Evolutionary conservation across 1,140 invertebrate genomes (phyloP).

Genomic region (Pseudachorutes palmiensis): DNA sequence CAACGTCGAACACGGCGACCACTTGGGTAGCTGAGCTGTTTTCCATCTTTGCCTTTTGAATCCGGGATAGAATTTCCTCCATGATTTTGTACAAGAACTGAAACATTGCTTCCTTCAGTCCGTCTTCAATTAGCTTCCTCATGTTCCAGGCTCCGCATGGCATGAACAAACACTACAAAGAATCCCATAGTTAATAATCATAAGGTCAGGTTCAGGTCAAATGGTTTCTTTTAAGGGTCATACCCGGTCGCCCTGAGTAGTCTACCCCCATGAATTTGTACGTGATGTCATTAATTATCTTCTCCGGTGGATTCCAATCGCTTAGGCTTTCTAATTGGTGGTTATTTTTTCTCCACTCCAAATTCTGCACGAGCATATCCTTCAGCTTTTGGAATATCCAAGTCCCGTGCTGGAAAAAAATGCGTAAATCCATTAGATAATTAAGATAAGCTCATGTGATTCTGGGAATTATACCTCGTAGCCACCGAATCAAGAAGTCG

Average conservation of each 20-base stretch:
- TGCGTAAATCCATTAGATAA: not conserved
- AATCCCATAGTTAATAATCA: not conserved
- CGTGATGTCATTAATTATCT: not conserved
- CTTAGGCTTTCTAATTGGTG: not conserved
- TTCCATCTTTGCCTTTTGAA: not conserved
- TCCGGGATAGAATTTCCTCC: not conserved
- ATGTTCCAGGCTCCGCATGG: constrained; percentile 3
- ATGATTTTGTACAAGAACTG: constrained; percentile 1
- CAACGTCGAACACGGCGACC: constrained; percentile 2
- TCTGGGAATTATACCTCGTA: not conserved
- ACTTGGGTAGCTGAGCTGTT: not conserved
- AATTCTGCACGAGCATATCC: not conserved
- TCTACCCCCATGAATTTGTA: not conserved
- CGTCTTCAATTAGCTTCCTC: not conserved
- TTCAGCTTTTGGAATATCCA: not conserved
- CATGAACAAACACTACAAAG: not conserved
- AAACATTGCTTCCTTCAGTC: not conserved
- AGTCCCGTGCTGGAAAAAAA: not conserved
- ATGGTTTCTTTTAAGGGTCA: not conserved
- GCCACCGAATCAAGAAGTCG: not conserved
- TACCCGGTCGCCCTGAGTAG: not conserved
- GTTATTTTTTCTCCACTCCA: constrained; percentile 2
- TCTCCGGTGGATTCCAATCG: not conserved
- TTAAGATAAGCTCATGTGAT: too few species aligned
- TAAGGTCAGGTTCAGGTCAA: not conserved